Evolutionary conservation across 2,797 vertebrate species (phyloP).

Genomic region (Jordanella pulchra): DNA sequence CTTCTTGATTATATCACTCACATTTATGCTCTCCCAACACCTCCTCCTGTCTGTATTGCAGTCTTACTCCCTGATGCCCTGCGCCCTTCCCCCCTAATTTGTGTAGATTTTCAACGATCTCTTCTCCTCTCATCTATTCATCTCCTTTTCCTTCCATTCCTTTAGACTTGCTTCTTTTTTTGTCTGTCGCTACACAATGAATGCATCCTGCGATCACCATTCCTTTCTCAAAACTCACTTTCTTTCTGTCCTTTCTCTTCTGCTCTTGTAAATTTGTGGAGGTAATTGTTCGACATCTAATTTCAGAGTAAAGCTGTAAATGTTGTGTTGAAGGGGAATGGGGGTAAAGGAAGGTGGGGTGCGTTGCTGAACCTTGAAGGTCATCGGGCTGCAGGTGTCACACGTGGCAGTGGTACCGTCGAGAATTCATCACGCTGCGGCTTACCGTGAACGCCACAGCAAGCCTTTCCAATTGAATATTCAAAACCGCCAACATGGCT

Average conservation of each 20-base stretch:
- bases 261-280: constrained; percentile 56
- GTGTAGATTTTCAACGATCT: constrained; percentile 45
- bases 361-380: constrained; percentile 69
- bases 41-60: constrained; percentile 40
- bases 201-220: constrained; percentile 39
- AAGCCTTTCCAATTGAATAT: constrained; percentile 26
- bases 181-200: constrained; percentile 51
- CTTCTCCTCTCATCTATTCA: constrained; percentile 45
- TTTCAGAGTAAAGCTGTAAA: constrained; percentile 42
- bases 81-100: constrained; percentile 24
- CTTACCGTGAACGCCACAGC: constrained; percentile 8
- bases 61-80: constrained; percentile 28
- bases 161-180: constrained; percentile 48
- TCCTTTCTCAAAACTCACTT: constrained; percentile 32
- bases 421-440: constrained; percentile 23
- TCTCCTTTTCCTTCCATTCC: constrained; percentile 42
- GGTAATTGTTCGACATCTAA: constrained; percentile 72
- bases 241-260: constrained; percentile 25
- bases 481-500: constrained; percentile 34
- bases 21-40: constrained; percentile 46
- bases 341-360: constrained; percentile 21
- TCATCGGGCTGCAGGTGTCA: constrained; percentile 66
- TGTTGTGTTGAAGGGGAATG: constrained; percentile 1
- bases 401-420: constrained; percentile 33
- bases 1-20: constrained; percentile 51